These are phyloP conservation scores for Acanthurus lineatus DNA, from an alignment of 2,797 vertebrate genomes.

Conservation along the genomic window DNA sequence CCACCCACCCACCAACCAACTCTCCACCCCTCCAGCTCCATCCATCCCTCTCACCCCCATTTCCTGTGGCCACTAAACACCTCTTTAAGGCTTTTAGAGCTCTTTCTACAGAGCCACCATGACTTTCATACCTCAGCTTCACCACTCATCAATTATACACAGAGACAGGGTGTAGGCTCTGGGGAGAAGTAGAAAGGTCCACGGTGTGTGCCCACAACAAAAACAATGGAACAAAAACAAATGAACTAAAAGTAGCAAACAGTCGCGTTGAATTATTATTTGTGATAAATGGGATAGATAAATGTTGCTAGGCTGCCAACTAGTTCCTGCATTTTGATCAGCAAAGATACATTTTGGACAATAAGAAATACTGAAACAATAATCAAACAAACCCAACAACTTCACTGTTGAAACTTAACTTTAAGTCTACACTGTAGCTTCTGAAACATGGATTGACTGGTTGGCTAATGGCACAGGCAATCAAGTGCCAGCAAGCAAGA, in stretches of 20 bases:
- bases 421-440: neutral
- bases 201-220: constrained; percentile 28
- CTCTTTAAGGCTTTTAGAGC: constrained; percentile 76
- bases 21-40: constrained; percentile 13
- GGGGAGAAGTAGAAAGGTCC: neutral
- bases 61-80: constrained; percentile 79
- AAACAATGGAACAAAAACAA: constrained; percentile 33
- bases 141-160: constrained; percentile 76
- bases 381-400: neutral
- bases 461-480: constrained; percentile 5
- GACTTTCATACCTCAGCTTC: constrained; percentile 67
- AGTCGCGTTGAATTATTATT: too few relatives aligned
- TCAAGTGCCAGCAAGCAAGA: constrained; percentile 21
- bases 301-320: neutral
- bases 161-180: constrained; percentile 30
- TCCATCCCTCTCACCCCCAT: constrained; percentile 56
- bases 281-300: too few relatives aligned
- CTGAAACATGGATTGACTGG: constrained; percentile 3
- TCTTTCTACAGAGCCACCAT: constrained; percentile 52
- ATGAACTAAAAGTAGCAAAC: constrained; percentile 4
- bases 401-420: neutral
- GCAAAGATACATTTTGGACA: constrained; percentile 1
- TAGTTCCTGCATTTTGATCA: neutral
- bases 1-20: neutral
- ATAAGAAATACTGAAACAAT: neutral